Conservation (phyloP, 2,797 vertebrate genomes). For the Furcifer pardalis region DNA sequence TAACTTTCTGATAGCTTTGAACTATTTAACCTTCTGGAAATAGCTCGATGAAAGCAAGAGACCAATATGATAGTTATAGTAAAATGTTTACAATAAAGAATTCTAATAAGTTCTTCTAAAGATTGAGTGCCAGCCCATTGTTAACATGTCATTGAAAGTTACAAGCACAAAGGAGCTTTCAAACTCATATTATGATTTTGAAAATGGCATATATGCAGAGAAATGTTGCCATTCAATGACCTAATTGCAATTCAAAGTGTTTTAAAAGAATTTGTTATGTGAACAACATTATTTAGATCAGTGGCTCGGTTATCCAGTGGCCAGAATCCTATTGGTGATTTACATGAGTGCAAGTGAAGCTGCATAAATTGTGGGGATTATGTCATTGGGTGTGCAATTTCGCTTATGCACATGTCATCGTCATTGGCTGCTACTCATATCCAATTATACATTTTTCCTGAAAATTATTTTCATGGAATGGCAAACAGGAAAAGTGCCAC, state of each 20-base stretch:
- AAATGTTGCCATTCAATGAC: background rate
- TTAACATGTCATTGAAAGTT: background rate
- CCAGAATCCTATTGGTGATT: too few species aligned
- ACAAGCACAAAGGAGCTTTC: background rate
- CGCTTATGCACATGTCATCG: too few species aligned
- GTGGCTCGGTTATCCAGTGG: background rate
- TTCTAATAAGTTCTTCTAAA: background rate
- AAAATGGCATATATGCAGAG: background rate
- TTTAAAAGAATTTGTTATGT: background rate
- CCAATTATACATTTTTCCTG: too few species aligned
- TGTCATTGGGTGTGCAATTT: too few species aligned
- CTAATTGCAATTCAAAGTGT: background rate
- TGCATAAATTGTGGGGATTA: too few species aligned
- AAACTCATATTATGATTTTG: background rate
- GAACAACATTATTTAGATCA: background rate
- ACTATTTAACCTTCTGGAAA: slow-evolving; percentile 3
- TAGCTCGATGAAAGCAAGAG: background rate
- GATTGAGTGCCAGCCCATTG: background rate
- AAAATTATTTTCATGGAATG: too few species aligned
- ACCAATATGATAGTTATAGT: background rate
- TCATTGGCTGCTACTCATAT: too few species aligned
- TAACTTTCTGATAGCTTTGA: slow-evolving; percentile 6
- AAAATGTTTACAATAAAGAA: slow-evolving; percentile 13
- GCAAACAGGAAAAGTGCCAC: too few species aligned
- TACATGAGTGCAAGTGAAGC: too few species aligned